These are phyloP conservation scores for Drosophila phalerata DNA, from an alignment of 2,888 invertebrate genomes.

Conservation along the genomic window DNA sequence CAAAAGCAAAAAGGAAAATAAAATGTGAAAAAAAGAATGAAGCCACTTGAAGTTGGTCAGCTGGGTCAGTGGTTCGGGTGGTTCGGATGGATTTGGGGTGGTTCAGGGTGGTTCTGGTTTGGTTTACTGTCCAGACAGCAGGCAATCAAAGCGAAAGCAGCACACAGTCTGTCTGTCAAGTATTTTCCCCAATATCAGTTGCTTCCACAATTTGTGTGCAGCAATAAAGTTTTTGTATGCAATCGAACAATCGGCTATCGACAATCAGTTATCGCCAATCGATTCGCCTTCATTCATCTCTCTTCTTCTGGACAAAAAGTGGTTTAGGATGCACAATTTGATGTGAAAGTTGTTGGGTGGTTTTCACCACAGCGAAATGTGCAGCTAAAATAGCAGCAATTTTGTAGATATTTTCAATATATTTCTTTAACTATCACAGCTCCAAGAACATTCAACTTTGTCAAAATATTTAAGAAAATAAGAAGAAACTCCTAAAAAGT, in stretches of 20 bases:
- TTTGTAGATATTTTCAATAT: constrained; percentile 29
- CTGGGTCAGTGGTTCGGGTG: constrained; percentile 11
- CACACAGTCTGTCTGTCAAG: constrained; percentile 33
- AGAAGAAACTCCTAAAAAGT: too few species aligned
- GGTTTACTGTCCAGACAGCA: constrained; percentile 18
- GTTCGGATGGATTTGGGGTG: not conserved
- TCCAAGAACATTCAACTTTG: not conserved
- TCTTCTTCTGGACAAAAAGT: constrained; percentile 41
- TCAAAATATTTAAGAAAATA: too few species aligned
- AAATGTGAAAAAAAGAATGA: not conserved
- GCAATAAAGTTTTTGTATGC: constrained; percentile 25
- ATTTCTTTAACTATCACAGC: constrained; percentile 24
- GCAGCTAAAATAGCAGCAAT: constrained; percentile 27
- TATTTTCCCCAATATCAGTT: constrained; percentile 47
- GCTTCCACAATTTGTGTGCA: constrained; percentile 13
- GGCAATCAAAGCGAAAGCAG: constrained; percentile 39
- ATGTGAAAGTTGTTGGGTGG: constrained; percentile 18
- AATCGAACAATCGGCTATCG: constrained; percentile 26
- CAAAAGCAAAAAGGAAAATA: constrained; percentile 5
- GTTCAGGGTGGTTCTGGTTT: not conserved
- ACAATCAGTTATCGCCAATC: constrained; percentile 26
- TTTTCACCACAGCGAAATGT: not conserved
- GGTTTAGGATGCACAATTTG: constrained; percentile 36
- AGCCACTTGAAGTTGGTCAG: constrained; percentile 28
- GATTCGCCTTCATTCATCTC: not conserved